Conservation (phyloP, 2,888 invertebrate species). For the Lepidocyrtinus sp. region DNA sequence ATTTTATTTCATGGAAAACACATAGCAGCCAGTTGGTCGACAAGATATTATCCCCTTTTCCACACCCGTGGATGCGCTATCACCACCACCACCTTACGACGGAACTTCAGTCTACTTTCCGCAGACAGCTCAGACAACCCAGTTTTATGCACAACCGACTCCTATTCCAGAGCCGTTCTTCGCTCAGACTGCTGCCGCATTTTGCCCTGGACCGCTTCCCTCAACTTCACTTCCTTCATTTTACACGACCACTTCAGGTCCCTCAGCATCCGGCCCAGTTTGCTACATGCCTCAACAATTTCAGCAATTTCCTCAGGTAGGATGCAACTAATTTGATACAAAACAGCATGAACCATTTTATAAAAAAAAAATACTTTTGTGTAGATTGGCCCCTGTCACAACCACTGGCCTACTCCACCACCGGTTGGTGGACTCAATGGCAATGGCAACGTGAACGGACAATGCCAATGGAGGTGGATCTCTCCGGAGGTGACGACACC, state of each 20-base stretch:
- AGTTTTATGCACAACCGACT: conserved; percentile 61
- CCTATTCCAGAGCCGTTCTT: conserved; percentile 60
- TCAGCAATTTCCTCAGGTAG: conserved; percentile 58
- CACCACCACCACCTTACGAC: conserved; percentile 61
- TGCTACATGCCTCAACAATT: conserved; percentile 65
- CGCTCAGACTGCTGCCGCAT: conserved; percentile 56
- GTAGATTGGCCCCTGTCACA: conserved; percentile 55
- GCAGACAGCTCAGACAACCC: conserved; percentile 58
- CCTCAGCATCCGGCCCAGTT: conserved; percentile 60
- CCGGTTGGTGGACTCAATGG: conserved; percentile 45
- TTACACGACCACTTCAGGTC: conserved; percentile 52
- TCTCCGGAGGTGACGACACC: conserved; percentile 31
- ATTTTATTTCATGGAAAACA: neutral
- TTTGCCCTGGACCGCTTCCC: conserved; percentile 53
- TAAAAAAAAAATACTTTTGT: neutral
- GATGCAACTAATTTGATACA: neutral
- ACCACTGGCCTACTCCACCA: conserved; percentile 55
- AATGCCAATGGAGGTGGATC: conserved; percentile 62
- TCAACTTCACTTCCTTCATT: conserved; percentile 59
- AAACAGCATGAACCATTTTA: neutral
- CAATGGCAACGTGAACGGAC: conserved; percentile 54
- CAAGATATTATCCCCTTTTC: conserved; percentile 55
- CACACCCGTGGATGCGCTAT: conserved; percentile 53
- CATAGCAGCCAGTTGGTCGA: conserved; percentile 60
- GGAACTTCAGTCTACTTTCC: conserved; percentile 57